A percentile compares a stretch with the other conserved stretches of the same genome.
These are phyloP conservation scores for Cremastinae sp. DNA, from an alignment of 2,888 invertebrate species.

Conservation along the genomic window DNA sequence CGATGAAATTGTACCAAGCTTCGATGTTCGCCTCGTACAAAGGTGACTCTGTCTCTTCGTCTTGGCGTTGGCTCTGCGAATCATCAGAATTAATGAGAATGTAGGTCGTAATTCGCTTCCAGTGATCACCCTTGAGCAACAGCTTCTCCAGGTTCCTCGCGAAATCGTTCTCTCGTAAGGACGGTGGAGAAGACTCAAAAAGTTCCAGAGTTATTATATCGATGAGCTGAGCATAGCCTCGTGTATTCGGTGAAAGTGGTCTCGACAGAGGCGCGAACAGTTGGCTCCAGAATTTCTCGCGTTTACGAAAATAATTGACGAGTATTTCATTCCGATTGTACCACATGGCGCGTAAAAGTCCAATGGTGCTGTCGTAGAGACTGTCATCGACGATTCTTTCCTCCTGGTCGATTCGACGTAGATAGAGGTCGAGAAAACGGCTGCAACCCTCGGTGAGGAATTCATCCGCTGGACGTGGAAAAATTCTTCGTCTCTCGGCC, in stretches of 20 bases:
- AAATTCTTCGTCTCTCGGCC: slow-evolving; percentile 76
- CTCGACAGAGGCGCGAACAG: slow-evolving; percentile 76
- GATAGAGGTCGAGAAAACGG: slow-evolving; percentile 75
- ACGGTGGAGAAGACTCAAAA: slow-evolving; percentile 72
- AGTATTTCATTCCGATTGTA: slow-evolving; percentile 78
- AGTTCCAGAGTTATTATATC: slow-evolving; percentile 78
- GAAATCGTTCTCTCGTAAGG: slow-evolving; percentile 74
- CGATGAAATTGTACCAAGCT: slow-evolving; percentile 78
- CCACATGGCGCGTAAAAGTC: slow-evolving; percentile 78
- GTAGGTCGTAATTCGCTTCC: slow-evolving; percentile 73
- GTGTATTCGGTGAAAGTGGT: slow-evolving; percentile 69
- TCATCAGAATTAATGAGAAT: slow-evolving; percentile 64
- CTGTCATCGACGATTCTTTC: slow-evolving; percentile 75
- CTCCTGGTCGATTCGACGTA: slow-evolving; percentile 74
- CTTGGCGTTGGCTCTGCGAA: background rate
- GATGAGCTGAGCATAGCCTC: slow-evolving; percentile 77
- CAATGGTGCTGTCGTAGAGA: slow-evolving; percentile 78
- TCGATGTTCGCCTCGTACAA: slow-evolving; percentile 76
- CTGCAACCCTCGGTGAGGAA: slow-evolving; percentile 78
- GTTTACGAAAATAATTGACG: slow-evolving; percentile 77
- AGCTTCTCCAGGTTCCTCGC: slow-evolving; percentile 73
- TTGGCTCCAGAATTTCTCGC: slow-evolving; percentile 77
- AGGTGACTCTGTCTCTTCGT: slow-evolving; percentile 63
- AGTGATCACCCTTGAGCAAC: slow-evolving; percentile 72
- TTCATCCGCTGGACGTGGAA: slow-evolving; percentile 76